A percentile compares a stretch with the other conserved stretches of the same genome.
Evolutionary conservation across 2,113 vertebrate species (phyloP).

Genomic region (human): DNA sequence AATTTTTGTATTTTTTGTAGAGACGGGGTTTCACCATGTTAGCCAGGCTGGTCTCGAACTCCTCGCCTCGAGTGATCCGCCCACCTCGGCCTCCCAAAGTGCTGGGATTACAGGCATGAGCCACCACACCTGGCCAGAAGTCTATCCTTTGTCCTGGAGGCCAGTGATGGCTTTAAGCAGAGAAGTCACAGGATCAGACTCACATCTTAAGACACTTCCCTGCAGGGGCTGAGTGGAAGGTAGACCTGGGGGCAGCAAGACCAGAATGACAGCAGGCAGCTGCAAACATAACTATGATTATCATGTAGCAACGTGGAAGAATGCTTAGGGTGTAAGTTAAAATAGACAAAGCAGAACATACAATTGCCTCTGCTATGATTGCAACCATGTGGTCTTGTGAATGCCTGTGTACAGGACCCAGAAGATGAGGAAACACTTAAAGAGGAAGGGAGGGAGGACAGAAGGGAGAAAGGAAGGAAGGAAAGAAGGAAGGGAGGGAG

Average conservation of each 20-base stretch:
- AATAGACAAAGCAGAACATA: neutral
- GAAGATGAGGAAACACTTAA: neutral
- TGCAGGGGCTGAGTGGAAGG: neutral
- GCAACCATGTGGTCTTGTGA: neutral
- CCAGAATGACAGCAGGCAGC: neutral
- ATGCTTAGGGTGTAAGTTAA: neutral
- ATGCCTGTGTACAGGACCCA: neutral
- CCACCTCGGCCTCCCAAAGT: no score
- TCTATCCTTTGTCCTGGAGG: neutral
- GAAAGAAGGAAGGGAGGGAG: neutral
- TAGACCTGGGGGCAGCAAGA: neutral
- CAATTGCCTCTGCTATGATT: neutral
- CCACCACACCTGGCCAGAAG: no score
- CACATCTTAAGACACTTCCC: neutral
- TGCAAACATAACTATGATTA: neutral
- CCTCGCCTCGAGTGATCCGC: no score
- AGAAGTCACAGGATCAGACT: neutral
- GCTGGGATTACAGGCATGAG: no score
- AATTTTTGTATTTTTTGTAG: no score
- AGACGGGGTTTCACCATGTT: no score
- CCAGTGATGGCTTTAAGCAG: neutral
- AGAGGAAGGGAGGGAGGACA: no score
- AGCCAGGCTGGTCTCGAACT: no score
- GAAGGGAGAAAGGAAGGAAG: fast-evolving
- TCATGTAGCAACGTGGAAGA: neutral